Conservation (phyloP, 1,140 invertebrate genomes). For the Idris sp. region DNA sequence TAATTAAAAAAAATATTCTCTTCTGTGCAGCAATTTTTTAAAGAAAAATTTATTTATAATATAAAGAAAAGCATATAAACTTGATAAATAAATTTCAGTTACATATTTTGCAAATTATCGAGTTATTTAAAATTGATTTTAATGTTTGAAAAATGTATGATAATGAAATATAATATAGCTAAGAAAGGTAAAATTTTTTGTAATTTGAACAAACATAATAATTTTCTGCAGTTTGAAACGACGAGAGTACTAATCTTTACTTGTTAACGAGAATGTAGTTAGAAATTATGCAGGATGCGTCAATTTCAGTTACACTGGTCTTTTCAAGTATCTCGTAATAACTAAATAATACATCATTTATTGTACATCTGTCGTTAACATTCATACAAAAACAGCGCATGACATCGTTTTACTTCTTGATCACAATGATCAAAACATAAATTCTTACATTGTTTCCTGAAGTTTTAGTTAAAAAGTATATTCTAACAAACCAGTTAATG, state of each 20-base stretch:
- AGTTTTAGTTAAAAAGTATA: no score
- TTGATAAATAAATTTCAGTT: no score
- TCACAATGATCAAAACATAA: slow-evolving; percentile 18
- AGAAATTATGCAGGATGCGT: slow-evolving; percentile 49
- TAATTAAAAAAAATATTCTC: no score
- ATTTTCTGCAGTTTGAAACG: slow-evolving; percentile 18
- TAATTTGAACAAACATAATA: slow-evolving; percentile 12
- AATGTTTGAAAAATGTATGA: no score
- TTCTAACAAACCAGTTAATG: slow-evolving; percentile 7
- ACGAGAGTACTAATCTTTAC: slow-evolving; percentile 27
- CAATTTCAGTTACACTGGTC: slow-evolving; percentile 45
- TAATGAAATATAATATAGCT: no score
- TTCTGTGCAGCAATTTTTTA: no score
- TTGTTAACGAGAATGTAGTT: slow-evolving; percentile 52
- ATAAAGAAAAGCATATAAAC: no score
- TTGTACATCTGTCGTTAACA: slow-evolving; percentile 32
- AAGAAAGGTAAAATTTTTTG: slow-evolving; percentile 16
- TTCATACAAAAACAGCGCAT: slow-evolving; percentile 43
- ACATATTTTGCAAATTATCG: no score
- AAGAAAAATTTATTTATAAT: no score
- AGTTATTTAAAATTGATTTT: no score
- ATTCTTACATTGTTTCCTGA: slow-evolving; percentile 19
- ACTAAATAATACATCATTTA: slow-evolving; percentile 56
- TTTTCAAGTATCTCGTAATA: slow-evolving; percentile 43
- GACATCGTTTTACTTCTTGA: slow-evolving; percentile 23